Evolutionary conservation across 2,113 vertebrate genomes (phyloP), one percentile per base, ranked within the genome.

Genomic region (Gavialis gangeticus): DNA sequence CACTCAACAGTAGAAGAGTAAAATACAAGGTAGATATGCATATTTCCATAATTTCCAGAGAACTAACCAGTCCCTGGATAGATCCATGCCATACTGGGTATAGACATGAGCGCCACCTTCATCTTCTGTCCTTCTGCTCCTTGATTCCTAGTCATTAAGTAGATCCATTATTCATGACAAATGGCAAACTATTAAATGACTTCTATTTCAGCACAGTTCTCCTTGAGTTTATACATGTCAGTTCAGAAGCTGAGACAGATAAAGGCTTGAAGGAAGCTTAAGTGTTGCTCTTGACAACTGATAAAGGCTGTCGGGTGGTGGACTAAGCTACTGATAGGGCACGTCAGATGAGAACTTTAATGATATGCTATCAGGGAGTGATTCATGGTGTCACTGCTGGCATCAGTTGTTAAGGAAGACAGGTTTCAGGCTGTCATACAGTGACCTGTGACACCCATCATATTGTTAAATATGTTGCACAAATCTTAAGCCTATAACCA

Each of bases 51-150:
- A 5, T 59, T 57, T 46, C 46, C 46, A 46, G 46, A 46, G 46
- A 46, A 46, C 46, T 46, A 46, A 46, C 46, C 46, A 46, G 46
- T 46, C 11, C 63, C 11, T 4, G 84, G 59, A 13, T 3, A 56
- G 25, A 12, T 21, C 46, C 12, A 66, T 79, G 62, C 24, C 4
- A 59, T 3, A 25, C 5, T 1, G 1, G 21, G 12, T 21, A n/a
- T 0, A 77, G 59, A 0, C 4, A 13, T 27, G 46, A 12, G 10
- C 78, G 30, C 2, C 9, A 88, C 76, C 28, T 25, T 7, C 0
- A 57, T 37, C 5, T 81, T 73, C 67, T 27, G 7, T 46, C 46
- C 8, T 54, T 76, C 37, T 46, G 22, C 28, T 69, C 14, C 27
- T 85, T 63, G 13, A 58, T 69, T 84, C 12, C 57, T 37, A 27